Percentiles rank a stretch among this genome's conserved stretches.
These are phyloP conservation scores for Macroglossus sobrinus DNA, from an alignment of 2,113 vertebrate species.

Conservation along the genomic window DNA sequence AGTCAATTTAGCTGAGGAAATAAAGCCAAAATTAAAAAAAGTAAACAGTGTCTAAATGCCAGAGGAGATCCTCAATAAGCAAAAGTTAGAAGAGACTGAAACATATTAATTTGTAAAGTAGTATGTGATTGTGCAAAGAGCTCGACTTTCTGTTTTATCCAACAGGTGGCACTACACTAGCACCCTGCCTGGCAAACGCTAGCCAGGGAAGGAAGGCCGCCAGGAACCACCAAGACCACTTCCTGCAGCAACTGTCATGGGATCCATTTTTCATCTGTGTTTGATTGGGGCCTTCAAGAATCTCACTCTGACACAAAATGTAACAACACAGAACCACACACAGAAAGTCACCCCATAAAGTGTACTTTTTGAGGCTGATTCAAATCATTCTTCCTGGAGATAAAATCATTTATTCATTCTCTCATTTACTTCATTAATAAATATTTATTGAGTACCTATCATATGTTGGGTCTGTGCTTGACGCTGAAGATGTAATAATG, in stretches of 20 bases:
- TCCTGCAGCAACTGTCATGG: background rate
- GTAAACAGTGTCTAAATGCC: background rate
- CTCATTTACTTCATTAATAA: background rate
- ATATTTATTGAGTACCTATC: background rate
- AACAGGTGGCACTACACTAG: slow-evolving; percentile 40
- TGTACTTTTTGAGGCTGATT: background rate
- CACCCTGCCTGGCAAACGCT: background rate
- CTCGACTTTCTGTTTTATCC: slow-evolving; percentile 25
- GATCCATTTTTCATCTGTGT: background rate
- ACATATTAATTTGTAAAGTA: background rate
- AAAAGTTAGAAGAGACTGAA: background rate
- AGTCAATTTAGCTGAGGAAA: background rate
- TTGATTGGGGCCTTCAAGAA: background rate
- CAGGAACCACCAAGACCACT: background rate
- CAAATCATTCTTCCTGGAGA: background rate
- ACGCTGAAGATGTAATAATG: background rate
- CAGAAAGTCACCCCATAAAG: background rate
- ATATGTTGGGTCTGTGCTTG: background rate
- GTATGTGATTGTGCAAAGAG: background rate
- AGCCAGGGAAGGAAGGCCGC: background rate
- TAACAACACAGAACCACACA: background rate
- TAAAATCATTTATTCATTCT: background rate
- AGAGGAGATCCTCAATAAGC: background rate
- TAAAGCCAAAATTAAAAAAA: background rate
- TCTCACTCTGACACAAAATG: background rate